These are phyloP conservation scores for Drosophila kohkoa DNA, from an alignment of 1,140 invertebrate species.

Conservation along the genomic window DNA sequence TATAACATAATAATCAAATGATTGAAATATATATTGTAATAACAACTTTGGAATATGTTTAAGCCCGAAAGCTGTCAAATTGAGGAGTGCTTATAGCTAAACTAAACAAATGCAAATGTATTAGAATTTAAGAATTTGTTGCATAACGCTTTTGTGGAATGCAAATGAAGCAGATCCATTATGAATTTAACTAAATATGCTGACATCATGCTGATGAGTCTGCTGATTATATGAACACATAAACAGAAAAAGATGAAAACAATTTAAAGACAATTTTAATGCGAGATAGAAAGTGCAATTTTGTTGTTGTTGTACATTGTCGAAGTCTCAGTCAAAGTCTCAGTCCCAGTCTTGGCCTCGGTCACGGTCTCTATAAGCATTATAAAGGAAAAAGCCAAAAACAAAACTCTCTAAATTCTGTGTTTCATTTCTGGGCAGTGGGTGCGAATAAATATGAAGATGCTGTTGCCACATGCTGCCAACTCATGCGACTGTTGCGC, in stretches of 20 bases:
- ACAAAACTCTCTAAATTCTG: conserved; percentile 30
- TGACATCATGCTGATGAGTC: conserved; percentile 27
- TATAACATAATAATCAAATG: background rate
- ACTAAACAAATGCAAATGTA: background rate
- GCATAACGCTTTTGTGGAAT: conserved; percentile 17
- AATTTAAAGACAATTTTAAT: conserved; percentile 23
- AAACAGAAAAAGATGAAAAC: conserved; percentile 8
- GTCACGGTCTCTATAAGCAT: conserved; percentile 20
- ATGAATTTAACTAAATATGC: conserved; percentile 34
- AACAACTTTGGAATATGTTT: background rate
- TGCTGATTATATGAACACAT: background rate
- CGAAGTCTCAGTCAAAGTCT: conserved; percentile 1
- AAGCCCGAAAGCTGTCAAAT: background rate
- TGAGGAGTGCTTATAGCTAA: conserved; percentile 10
- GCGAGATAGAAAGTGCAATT: conserved; percentile 27
- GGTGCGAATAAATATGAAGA: background rate
- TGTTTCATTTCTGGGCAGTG: conserved; percentile 24
- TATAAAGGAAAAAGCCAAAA: conserved; percentile 42
- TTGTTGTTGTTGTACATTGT: conserved; percentile 20
- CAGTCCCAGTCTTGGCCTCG: no score
- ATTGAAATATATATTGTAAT: background rate
- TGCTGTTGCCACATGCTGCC: conserved; percentile 11
- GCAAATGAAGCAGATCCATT: conserved; percentile 7
- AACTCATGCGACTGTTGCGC: conserved; percentile 54
- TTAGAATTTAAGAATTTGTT: conserved; percentile 16